Evolutionary conservation across 2,113 vertebrate species (phyloP), one percentile per base, ranked within the genome.

Genomic region (Macaca nemestrina): DNA sequence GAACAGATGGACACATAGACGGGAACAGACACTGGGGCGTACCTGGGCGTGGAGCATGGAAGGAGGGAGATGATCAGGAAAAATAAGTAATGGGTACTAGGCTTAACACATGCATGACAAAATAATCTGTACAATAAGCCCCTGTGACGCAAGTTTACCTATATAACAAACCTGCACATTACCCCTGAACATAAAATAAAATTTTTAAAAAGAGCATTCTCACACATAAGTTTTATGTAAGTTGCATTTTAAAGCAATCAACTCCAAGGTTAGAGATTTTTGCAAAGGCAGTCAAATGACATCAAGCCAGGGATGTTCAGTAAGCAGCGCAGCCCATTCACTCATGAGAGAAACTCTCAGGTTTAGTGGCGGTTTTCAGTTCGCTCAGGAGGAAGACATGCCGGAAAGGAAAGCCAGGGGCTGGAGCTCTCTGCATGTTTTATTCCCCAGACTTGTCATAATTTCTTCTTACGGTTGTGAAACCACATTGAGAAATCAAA

Each of bases 401-500:
- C 30, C 4, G 3, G 32, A 52, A 87, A 35, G 6, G 72, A 75
- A 38, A 75, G 40, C 40, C 12, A 43, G 12, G 72, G 72, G 23
- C 72, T 27, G 40, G 72, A 75, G 40, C 72, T 75, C 30, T 61
- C 40, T 55, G 76, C 13, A 38, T 5, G 8, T 27, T 40, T 45
- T 18, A 20, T 22, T 20, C 9, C 20, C 35, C 61, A n/a, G 35
- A 7, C 22, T n/a, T n/a, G 68, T 67, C 5, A 17, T 8, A 32
- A 25, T 55, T 32, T 64, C n/a, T 55, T 73, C 14, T 2, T 2
- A 5, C 0, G 2, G 30, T 38, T 9, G 45, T 23, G 32, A 73
- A 67, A 95, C 20, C 0, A 48, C 64, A 30, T 52, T 52, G 6
- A 55, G 10, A 43, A 92, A 43, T 27, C 45, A 81, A 25, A 92